A percentile compares a stretch with the other conserved stretches of the same genome.
phyloP scores from a whole-genome alignment of 2,888 invertebrate species.

The Drosophila prostipennis region DNA sequence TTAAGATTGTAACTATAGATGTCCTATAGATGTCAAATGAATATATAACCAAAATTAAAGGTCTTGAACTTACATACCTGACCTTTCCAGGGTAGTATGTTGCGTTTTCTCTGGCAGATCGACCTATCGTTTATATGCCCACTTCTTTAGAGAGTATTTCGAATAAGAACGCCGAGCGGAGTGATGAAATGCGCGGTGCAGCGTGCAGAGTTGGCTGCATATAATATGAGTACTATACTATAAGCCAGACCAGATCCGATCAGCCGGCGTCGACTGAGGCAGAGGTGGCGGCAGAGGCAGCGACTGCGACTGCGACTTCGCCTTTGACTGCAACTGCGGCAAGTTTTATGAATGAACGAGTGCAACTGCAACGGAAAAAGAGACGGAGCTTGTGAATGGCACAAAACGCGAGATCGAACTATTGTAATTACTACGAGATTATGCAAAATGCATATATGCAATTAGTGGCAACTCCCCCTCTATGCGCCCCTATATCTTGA shows the following conservation, averaged over 20 bases:
- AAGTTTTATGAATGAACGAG: conserved; percentile 47
- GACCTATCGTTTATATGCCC: background rate
- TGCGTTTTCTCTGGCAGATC: background rate
- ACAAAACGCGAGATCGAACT: conserved; percentile 61
- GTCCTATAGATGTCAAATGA: too few relatives aligned
- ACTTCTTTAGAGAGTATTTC: conserved; percentile 6
- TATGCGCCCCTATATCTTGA: background rate
- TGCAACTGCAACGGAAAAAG: conserved; percentile 25
- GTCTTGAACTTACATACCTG: background rate
- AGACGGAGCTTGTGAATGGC: conserved; percentile 59
- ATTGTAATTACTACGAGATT: conserved; percentile 76
- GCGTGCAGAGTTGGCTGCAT: conserved; percentile 11
- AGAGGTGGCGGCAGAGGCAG: background rate
- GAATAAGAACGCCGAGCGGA: conserved; percentile 7
- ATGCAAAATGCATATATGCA: conserved; percentile 71
- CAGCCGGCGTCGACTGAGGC: background rate
- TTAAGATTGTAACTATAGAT: background rate
- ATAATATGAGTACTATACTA: conserved; percentile 15
- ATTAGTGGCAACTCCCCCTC: conserved; percentile 38
- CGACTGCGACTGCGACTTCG: background rate
- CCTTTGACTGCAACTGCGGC: conserved; percentile 14
- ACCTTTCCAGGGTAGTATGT: background rate
- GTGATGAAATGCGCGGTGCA: conserved; percentile 44
- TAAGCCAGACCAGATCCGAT: conserved; percentile 40
- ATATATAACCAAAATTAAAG: too few relatives aligned